Conservation (phyloP, 2,797 vertebrate species). For the Percopsis omiscomaycus region DNA sequence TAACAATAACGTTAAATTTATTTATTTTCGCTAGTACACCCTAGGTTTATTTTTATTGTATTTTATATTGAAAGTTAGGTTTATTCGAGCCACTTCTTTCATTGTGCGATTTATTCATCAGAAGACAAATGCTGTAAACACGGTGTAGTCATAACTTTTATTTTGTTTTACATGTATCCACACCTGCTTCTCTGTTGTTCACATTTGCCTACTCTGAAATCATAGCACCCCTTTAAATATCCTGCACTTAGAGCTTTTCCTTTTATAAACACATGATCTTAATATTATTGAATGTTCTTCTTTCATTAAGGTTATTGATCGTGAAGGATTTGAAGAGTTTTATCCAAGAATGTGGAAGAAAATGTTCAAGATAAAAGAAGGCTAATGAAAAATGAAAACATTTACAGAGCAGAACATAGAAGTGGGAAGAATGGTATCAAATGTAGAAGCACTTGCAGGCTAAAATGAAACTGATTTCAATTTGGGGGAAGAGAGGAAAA, state of each 20-base stretch:
- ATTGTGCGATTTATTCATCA: slow-evolving; percentile 23
- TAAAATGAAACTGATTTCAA: slow-evolving; percentile 93
- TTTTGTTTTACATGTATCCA: neutral
- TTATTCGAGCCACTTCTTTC: slow-evolving; percentile 38
- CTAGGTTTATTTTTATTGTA: neutral
- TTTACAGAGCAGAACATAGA: slow-evolving; percentile 97
- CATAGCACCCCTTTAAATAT: slow-evolving; percentile 42
- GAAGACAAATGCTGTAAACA: neutral
- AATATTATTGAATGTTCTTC: slow-evolving; percentile 99
- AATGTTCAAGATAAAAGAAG: slow-evolving; percentile 98
- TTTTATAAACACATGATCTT: slow-evolving; percentile 85
- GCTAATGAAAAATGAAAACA: slow-evolving; percentile 89
- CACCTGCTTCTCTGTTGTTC: slow-evolving; percentile 22
- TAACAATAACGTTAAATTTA: neutral
- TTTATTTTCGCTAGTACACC: no score
- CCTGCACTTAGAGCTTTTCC: slow-evolving; percentile 46
- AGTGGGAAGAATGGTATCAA: slow-evolving; percentile 94
- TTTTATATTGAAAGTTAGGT: neutral
- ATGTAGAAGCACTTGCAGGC: slow-evolving; percentile 94
- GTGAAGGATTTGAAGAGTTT: slow-evolving; percentile 99
- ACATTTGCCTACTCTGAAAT: slow-evolving; percentile 17
- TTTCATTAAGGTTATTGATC: slow-evolving; percentile 99
- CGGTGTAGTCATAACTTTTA: neutral
- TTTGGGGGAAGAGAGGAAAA: slow-evolving; percentile 83
- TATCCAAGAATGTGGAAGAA: slow-evolving; percentile 98